Conservation (phyloP, 2,113 vertebrate genomes). For the Engraulis encrasicolus region DNA sequence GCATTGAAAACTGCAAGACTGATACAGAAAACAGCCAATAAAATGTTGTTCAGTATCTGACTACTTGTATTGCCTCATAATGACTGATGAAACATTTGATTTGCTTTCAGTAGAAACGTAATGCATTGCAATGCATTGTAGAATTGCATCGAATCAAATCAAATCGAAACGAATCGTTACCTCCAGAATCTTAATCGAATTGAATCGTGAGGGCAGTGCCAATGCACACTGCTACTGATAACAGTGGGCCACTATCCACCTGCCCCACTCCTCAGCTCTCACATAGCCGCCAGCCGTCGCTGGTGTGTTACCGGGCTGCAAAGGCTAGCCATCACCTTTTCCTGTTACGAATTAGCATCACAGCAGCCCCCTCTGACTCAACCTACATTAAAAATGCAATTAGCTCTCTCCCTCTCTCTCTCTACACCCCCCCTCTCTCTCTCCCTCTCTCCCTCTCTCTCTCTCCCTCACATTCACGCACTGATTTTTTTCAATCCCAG, state of each 20-base stretch:
- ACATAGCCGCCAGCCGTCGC: slow-evolving; percentile 11
- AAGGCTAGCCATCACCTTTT: slow-evolving; percentile 36
- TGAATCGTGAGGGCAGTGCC: too few relatives aligned
- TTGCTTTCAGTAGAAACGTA: too few relatives aligned
- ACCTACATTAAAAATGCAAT: slow-evolving; percentile 59
- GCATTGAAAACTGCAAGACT: too few relatives aligned
- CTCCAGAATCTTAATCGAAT: too few relatives aligned
- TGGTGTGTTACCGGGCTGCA: background rate
- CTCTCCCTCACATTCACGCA: background rate
- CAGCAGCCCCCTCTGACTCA: slow-evolving; percentile 49
- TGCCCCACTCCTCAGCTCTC: background rate
- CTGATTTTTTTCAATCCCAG: background rate
- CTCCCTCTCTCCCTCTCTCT: background rate
- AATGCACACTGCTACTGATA: too few relatives aligned
- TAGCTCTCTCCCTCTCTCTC: slow-evolving; percentile 46
- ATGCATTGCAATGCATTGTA: too few relatives aligned
- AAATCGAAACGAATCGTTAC: too few relatives aligned
- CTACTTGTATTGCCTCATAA: too few relatives aligned
- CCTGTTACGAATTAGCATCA: slow-evolving; percentile 56
- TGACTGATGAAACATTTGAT: too few relatives aligned
- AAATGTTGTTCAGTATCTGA: too few relatives aligned
- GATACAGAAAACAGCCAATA: too few relatives aligned
- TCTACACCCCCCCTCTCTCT: background rate
- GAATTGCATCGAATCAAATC: too few relatives aligned
- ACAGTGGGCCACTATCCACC: background rate